These are phyloP conservation scores for Corvus cornix DNA, from an alignment of 2,113 vertebrate species.

Conservation along the genomic window DNA sequence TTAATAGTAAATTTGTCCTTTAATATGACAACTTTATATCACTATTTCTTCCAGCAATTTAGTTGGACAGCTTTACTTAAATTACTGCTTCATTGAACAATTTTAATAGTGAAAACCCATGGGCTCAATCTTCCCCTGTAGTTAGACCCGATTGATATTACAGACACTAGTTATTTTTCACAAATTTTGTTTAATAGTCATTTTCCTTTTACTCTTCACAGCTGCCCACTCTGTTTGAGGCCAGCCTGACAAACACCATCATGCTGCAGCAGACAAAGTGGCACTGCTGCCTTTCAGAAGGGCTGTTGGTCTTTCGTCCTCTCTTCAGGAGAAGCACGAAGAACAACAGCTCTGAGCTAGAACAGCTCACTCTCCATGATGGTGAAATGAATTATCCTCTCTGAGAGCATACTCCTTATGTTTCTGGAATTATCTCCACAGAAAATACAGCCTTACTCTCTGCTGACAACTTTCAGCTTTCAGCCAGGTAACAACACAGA, in stretches of 20 bases:
- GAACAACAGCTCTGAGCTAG: background rate
- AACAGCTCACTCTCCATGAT: background rate
- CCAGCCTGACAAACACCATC: background rate
- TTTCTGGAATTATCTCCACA: background rate
- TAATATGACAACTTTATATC: background rate
- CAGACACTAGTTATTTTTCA: background rate
- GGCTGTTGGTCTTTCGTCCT: background rate
- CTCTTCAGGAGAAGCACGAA: background rate
- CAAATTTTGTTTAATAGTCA: background rate
- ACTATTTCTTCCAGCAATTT: background rate
- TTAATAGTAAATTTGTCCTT: background rate
- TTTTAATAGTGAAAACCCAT: background rate
- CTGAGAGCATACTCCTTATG: background rate
- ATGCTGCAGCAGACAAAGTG: background rate
- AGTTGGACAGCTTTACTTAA: background rate
- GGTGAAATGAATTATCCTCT: background rate
- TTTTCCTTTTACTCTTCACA: background rate
- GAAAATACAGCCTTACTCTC: background rate
- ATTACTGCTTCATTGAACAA: background rate
- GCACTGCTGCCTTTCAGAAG: background rate
- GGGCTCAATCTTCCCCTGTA: background rate
- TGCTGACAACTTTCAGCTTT: background rate
- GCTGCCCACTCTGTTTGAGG: background rate
- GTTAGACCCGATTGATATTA: background rate
- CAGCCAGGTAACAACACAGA: background rate